Evolutionary conservation across 2,797 vertebrate species (phyloP), one percentile per base, ranked within the genome.

Genomic region (Leptoclinus maculatus): DNA sequence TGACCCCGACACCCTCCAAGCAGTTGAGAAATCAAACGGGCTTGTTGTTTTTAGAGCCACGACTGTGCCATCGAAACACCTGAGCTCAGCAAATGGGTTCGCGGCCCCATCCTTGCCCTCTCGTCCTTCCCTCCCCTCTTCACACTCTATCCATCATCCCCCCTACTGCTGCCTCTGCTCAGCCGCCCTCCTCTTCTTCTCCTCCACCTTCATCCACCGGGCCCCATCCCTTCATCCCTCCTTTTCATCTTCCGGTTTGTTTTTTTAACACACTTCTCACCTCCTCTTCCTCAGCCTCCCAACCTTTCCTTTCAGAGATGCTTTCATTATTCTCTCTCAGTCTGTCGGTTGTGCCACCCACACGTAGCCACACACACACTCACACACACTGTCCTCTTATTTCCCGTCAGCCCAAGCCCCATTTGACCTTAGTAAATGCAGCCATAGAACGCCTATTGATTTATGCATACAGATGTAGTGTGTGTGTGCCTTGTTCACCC

Each of bases 361-460:
- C 70, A 60, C 29, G 3, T 66, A 29, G 34, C 66, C 71, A 66
- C 75, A 76, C 80, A 56, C 68, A 62, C 32, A 3, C 72, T 25
- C 43, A 71, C 72, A 66, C 76, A 77, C 80, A 67, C 86, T 58
- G 43, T 84, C 73, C 70, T 84, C 76, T 82, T 81, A 66, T 85
- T 90, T 91, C 87, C 91, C 69, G 53, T 84, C 90, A 88, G 80
- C 82, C 63, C 51, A 5, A 82, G 85, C 79, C 83, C 58, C 65
- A 58, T 85, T 86, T 89, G 88, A 92, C 91, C 92, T 89, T 67
- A 83, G 88, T 91, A 88, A 92, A 91, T 86, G 84, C 79, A 80
- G 79, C 87, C 83, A 88, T 86, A 87, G 85, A 87, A 86, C 34
- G 34, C 63, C 83, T 86, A 93, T 93, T 91, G 88, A 93, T 93